Base-by-base conservation (phyloP, 2,888 invertebrate genomes). In the Agapostemon virescens region DNA sequence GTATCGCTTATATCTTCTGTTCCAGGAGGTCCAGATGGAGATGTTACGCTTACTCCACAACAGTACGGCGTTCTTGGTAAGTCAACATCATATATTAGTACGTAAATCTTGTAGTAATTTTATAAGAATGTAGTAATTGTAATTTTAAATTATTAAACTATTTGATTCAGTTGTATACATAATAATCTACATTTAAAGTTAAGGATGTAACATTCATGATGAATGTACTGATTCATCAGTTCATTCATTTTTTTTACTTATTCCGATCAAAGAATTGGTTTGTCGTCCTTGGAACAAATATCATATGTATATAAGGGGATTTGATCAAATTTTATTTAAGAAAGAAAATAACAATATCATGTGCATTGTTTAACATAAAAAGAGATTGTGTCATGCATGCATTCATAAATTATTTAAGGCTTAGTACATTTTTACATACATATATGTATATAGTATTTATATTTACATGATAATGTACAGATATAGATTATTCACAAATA, bases 31-130 rank as follows among this genome's bases (percentile, higher is more conserved):
- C 93, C 94, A 17, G 94, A 94, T 63, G 94, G 94, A 84, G 95
- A 95, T 49, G 94, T 95, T 1, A 95, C 95, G 81, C 94, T 98
- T 49, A 96, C 97, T 4, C 97, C 98, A 1, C 97, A 97, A 90
- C 97, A 98, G 89, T 94, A 98, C 42, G 98, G 98, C 79, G 96
- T 97, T 40, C 96, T 98, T 95, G 98, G 97, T 97, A 93, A 96
- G 96, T 95, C 26, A 58, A 33, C 20, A 68, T 71, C 33, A 23
- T 55, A 23, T 30, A 20, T 23, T 52, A 20, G 17, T 6, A 17
- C 26, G 23, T 67, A 33, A 17, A 67, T 63, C 9, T 26, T n/a
- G 36, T 38, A 49, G 20, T 23, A 70, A 23, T 30, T 69, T 33
- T 40, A 33, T 45, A 26, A 20, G 49, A 13, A 55, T 64, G 3